These are phyloP conservation scores for Drosophila gaucha DNA, from an alignment of 2,888 invertebrate species.

Conservation along the genomic window DNA sequence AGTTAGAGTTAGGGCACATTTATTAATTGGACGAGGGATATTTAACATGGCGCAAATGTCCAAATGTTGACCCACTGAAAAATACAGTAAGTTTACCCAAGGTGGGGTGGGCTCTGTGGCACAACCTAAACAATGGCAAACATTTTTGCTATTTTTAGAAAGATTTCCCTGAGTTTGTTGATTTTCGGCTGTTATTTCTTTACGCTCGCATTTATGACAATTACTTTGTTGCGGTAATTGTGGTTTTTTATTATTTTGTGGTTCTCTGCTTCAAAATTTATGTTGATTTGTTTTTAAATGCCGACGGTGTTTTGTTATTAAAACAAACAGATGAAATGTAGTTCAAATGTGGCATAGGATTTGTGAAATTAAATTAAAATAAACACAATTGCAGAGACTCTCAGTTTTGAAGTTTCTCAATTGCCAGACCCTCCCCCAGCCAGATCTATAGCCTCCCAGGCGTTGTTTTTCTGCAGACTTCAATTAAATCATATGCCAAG, in stretches of 20 bases:
- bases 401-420: conserved; percentile 15
- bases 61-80: conserved; percentile 5
- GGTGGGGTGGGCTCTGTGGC: too few species aligned
- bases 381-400: conserved; percentile 34
- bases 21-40: conserved; percentile 15
- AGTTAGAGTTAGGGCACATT: neutral
- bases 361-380: conserved; percentile 46
- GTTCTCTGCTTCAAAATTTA: conserved; percentile 8
- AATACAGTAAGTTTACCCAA: conserved; percentile 13
- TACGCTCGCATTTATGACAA: conserved; percentile 32
- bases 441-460: conserved; percentile 15
- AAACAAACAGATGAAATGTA: conserved; percentile 53
- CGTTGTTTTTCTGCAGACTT: conserved; percentile 44
- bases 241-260: conserved; percentile 14
- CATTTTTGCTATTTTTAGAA: conserved; percentile 25
- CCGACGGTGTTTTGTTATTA: conserved; percentile 52
- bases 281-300: conserved; percentile 75
- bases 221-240: conserved; percentile 46
- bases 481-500: conserved; percentile 73
- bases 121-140: conserved; percentile 28
- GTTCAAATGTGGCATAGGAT: conserved; percentile 34
- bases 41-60: conserved; percentile 13
- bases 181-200: conserved; percentile 33
- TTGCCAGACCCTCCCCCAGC: conserved; percentile 19
- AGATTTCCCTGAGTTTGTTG: conserved; percentile 40